Base-by-base conservation (phyloP, 2,888 invertebrate species). In the Chesias legatella region DNA sequence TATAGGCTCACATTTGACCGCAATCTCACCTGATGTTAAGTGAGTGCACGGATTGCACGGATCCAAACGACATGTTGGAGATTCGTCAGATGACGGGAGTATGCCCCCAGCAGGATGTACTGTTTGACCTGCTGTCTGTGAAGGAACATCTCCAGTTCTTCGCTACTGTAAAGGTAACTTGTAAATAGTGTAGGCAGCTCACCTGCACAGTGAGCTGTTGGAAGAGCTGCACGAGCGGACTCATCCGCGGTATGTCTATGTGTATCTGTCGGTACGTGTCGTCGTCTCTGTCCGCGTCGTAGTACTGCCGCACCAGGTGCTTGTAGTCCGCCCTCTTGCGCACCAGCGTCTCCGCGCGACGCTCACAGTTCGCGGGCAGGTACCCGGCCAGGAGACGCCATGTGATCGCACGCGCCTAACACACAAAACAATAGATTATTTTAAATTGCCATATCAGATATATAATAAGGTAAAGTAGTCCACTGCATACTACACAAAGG, bases 181-280 rank as follows among this genome's bases (percentile, higher is more conserved):
- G n/a, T n/a, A n/a, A n/a, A n/a, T n/a, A n/a, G n/a, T n/a, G n/a
- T n/a, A n/a, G 10, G 7, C 7, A 23, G 24, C 47, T 29, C n/a
- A 86, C 86, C 81, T 91, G 91, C 3, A 99, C 99, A 50, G 95
- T 93, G 56, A 92, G 91, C 84, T 99, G 99, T 81, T 99, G 98
- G 82, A 99, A 99, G 54, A 99, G 89, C 21, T 97, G 94, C 51
- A 99, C 96, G 44, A 98, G 91, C 4, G 99, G 99, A 74, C 98
- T 98, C 99, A 99, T 99, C 68, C 99, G 90, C 38, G 99, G 99
- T 79, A 99, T 98, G 83, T 99, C 99, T 67, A 99, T 99, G 82
- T 98, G 98, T 80, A 99, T 99, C 92, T 90, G 85, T 26, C 85
- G 52, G 88, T 98, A 99, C 10, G 98, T 99, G 69, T 99, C 98